Conservation (phyloP, 2,113 vertebrate species). For the Felis chaus region DNA sequence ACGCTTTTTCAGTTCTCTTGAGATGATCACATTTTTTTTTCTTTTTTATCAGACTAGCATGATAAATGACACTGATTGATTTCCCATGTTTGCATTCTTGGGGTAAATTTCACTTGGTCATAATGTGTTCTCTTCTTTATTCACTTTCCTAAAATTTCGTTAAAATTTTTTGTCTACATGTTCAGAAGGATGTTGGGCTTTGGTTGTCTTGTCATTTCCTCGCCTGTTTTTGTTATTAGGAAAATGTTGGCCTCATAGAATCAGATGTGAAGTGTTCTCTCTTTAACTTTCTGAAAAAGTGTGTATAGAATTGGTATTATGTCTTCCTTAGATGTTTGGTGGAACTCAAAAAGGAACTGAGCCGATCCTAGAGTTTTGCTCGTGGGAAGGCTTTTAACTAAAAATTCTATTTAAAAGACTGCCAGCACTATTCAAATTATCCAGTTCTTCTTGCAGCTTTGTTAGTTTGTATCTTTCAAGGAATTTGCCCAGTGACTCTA, state of each 20-base stretch:
- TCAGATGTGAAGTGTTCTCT: neutral
- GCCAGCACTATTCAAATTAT: neutral
- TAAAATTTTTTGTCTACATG: neutral
- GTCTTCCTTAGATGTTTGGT: neutral
- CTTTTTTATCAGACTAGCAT: neutral
- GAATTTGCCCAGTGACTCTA: neutral
- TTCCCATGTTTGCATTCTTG: neutral
- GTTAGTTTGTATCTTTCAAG: neutral
- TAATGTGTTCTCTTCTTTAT: neutral
- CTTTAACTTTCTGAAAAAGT: neutral
- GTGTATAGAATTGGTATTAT: neutral
- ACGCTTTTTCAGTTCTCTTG: neutral
- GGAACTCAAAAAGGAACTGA: neutral
- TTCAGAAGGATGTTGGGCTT: neutral
- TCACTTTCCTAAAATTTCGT: neutral
- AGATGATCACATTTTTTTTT: neutral
- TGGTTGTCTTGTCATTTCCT: neutral
- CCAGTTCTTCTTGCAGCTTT: neutral
- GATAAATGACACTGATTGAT: neutral
- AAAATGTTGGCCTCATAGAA: neutral
- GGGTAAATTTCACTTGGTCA: neutral
- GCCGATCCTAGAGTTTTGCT: neutral
- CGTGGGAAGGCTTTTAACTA: neutral
- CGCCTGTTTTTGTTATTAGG: neutral
- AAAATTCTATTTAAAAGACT: neutral